Conservation (phyloP, 2,113 vertebrate genomes). For the Nothoprocta perdicaria region DNA sequence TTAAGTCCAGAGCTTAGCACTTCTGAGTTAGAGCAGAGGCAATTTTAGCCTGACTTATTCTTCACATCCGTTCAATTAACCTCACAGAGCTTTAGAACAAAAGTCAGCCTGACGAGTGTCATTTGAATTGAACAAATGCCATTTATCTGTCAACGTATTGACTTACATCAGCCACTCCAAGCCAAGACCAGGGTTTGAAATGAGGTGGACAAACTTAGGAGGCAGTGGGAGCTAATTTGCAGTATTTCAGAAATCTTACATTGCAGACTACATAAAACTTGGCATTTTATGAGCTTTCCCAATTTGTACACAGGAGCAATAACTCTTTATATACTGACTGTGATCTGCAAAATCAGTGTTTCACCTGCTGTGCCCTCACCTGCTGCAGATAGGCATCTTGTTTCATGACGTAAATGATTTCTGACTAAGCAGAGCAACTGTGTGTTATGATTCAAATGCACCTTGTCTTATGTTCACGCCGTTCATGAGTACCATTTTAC, state of each 20-base stretch:
- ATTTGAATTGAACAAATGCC: constrained; percentile 76
- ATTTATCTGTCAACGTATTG: constrained; percentile 57
- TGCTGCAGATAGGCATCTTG: not conserved
- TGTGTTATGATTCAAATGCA: not conserved
- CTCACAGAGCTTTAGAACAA: constrained; percentile 68
- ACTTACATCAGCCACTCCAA: constrained; percentile 37
- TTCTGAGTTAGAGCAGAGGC: constrained; percentile 57
- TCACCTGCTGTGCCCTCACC: not conserved
- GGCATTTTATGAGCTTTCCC: not conserved
- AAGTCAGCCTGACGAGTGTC: constrained; percentile 43
- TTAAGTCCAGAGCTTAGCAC: constrained; percentile 65
- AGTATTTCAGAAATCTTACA: constrained; percentile 1
- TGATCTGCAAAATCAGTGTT: constrained; percentile 3
- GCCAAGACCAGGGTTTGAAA: constrained; percentile 28
- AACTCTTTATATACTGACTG: not conserved
- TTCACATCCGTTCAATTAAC: constrained; percentile 79
- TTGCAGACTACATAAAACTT: not conserved
- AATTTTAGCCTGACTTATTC: constrained; percentile 69
- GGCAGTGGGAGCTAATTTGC: not conserved
- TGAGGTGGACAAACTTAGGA: not conserved
- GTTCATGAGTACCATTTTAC: not conserved
- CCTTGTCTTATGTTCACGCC: not conserved
- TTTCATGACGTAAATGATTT: not conserved
- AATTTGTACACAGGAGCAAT: not conserved
- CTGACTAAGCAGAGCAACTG: not conserved